Conservation (phyloP, 1,140 invertebrate genomes). For the Polypedilum vanderplanki region DNA sequence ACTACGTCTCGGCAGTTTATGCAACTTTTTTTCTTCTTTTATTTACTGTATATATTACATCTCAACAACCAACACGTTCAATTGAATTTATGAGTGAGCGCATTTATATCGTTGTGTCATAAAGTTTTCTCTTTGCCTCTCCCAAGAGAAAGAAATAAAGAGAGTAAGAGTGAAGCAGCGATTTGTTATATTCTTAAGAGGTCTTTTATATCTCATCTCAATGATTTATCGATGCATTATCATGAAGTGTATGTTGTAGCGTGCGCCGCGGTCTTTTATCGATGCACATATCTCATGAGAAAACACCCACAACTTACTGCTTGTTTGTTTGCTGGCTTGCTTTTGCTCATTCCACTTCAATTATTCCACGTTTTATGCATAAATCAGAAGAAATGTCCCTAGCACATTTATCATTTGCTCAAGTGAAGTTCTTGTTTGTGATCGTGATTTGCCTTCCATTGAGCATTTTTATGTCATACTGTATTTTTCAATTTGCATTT, state of each 20-base stretch:
- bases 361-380: constrained; percentile 25
- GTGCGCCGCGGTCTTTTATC: neutral
- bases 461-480: too few relatives aligned
- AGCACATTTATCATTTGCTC: too few relatives aligned
- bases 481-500: too few relatives aligned
- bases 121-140: neutral
- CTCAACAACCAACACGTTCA: constrained; percentile 10
- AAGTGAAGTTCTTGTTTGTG: too few relatives aligned
- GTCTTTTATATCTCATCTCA: constrained; percentile 5
- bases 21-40: too few relatives aligned
- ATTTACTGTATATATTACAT: too few relatives aligned
- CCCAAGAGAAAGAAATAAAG: neutral
- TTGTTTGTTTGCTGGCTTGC: too few relatives aligned
- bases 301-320: neutral
- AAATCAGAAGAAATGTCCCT: neutral
- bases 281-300: constrained; percentile 3
- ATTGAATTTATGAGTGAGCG: constrained; percentile 22
- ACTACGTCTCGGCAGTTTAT: too few relatives aligned
- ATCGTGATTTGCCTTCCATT: too few relatives aligned
- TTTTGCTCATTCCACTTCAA: neutral
- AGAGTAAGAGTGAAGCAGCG: neutral
- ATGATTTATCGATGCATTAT: constrained; percentile 19
- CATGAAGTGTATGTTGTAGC: neutral
- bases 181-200: constrained; percentile 7
- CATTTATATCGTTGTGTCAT: neutral